phyloP scores from a whole-genome alignment of 2,888 invertebrate genomes.

The Meghimatium bilineatum region DNA sequence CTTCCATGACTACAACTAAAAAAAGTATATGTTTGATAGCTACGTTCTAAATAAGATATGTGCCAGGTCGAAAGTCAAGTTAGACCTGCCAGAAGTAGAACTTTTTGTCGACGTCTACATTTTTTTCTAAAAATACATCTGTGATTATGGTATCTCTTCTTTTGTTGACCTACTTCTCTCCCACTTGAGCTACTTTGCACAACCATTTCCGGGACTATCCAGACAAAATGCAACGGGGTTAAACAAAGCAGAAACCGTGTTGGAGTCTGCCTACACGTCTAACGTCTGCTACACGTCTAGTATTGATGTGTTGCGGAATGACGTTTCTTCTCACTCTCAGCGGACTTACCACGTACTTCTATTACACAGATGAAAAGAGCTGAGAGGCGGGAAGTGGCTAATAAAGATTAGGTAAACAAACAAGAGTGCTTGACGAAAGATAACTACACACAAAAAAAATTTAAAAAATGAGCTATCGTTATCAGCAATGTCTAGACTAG shows the following conservation, averaged over 20 bases:
- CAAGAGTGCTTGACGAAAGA: background rate
- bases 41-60: too few relatives aligned
- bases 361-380: background rate
- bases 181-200: too few relatives aligned
- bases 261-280: too few relatives aligned
- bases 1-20: too few relatives aligned
- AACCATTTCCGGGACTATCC: too few relatives aligned
- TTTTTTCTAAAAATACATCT: too few relatives aligned
- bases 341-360: background rate
- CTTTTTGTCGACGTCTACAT: too few relatives aligned
- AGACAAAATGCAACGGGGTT: background rate
- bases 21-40: too few relatives aligned
- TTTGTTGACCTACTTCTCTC: too few relatives aligned
- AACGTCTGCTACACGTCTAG: constrained; percentile 8
- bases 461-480: constrained; percentile 1
- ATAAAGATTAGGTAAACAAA: background rate
- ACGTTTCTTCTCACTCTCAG: background rate
- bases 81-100: too few relatives aligned
- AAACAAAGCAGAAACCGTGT: background rate
- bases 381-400: background rate
- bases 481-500: constrained; percentile 23
- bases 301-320: background rate
- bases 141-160: too few relatives aligned
- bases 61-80: too few relatives aligned
- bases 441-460: background rate